Evolutionary conservation across 2,888 invertebrate species (phyloP).

Genomic region (Luperina testacea): DNA sequence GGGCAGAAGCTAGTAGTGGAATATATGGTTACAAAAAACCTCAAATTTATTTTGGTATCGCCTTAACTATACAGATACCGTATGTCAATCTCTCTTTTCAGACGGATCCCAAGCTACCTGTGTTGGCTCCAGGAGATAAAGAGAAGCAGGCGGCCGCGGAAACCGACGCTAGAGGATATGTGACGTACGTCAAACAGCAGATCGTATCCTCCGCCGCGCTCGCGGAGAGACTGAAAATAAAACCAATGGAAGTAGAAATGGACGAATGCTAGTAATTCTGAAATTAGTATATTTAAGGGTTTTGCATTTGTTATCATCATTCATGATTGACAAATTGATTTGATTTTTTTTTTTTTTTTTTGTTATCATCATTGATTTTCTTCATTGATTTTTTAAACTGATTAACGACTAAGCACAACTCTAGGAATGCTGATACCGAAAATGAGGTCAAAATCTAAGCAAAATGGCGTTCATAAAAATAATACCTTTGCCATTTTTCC

Average conservation of each 20-base stretch:
- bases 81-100: slow-evolving; percentile 68
- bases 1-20: too few species aligned
- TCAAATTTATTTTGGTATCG: too few species aligned
- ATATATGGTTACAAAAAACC: too few species aligned
- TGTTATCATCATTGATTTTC: too few species aligned
- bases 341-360: too few species aligned
- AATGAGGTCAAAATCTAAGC: not conserved
- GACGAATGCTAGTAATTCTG: not conserved
- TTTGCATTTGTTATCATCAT: not conserved
- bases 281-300: not conserved
- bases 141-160: slow-evolving; percentile 92
- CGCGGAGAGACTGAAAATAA: slow-evolving; percentile 90
- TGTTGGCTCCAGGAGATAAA: slow-evolving; percentile 96
- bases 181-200: slow-evolving; percentile 94
- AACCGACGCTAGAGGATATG: slow-evolving; percentile 93
- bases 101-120: slow-evolving; percentile 91
- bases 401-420: not conserved
- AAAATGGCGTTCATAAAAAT: not conserved
- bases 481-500: not conserved
- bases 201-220: slow-evolving; percentile 91
- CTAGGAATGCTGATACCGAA: not conserved
- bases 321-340: too few species aligned
- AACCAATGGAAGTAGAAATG: slow-evolving; percentile 78
- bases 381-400: not conserved
- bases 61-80: not conserved